Evolutionary conservation across 1,140 invertebrate genomes (phyloP), one percentile per base, ranked within the genome.

Genomic region (Magallana gigas): DNA sequence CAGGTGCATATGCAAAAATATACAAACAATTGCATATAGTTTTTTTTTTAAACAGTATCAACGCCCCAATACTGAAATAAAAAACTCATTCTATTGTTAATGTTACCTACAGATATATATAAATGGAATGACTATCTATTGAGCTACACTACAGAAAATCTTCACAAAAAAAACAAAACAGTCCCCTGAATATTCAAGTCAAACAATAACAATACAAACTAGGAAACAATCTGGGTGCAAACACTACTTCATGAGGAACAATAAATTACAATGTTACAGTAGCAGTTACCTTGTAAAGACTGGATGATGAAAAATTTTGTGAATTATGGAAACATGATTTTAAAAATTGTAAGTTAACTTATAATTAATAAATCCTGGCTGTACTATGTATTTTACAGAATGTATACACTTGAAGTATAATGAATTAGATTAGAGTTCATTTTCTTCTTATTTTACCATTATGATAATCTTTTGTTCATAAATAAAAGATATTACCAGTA

Each of bases 61-160:
- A 48, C 36, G 36, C 36, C 36, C 5, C 36, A 48, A 48, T 4
- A 48, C 36, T 48, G 36, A 48, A 48, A 48, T 48, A 2, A 76
- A 64, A 18, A n/a, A 64, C 16, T 64, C 11, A 12, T 29, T 36
- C 9, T 0, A 76, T 12, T 76, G 68, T 18, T 29, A 76, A 76
- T 76, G 68, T 29, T 29, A 36, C 29, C 23, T 36, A 9, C 8
- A 11, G 68, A 23, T 48, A 48, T 48, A 48, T 48, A 48, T 4
- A 76, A 76, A 29, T 76, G 68, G 68, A 76, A 76, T 76, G 68
- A 76, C 68, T 76, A 76, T 48, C 23, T 36, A 76, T 76, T 76
- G 68, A 76, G 68, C 68, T 76, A 29, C 36, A 36, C 68, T 76
- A 76, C 9, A 12, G 23, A 76, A 76, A 76, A 71, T 29, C n/a